Evolutionary conservation across 2,888 invertebrate species (phyloP).

Genomic region (Halocaridina rubra): DNA sequence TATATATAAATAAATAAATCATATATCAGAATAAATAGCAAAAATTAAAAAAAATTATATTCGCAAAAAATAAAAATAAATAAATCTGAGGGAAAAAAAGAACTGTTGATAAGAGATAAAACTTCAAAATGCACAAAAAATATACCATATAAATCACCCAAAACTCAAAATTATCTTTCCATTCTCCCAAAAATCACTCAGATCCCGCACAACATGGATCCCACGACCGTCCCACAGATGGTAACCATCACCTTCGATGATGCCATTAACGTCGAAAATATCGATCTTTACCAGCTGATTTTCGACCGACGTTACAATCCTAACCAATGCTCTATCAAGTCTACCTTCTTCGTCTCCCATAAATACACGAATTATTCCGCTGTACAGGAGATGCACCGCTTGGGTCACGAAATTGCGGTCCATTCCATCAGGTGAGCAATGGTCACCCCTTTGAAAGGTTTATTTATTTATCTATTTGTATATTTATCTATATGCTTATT

Average conservation of each 20-base stretch:
- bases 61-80: no score
- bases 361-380: constrained; percentile 94
- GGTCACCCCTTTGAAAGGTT: no score
- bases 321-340: constrained; percentile 92
- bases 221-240: constrained; percentile 84
- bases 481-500: no score
- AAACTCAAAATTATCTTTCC: no score
- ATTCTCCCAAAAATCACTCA: constrained; percentile 31
- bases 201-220: constrained; percentile 61
- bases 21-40: no score
- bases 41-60: no score
- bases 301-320: constrained; percentile 91
- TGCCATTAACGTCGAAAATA: constrained; percentile 95
- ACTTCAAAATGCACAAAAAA: no score
- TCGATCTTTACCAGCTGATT: constrained; percentile 91
- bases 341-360: constrained; percentile 92
- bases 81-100: no score
- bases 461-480: no score
- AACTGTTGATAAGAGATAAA: no score
- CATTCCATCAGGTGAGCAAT: constrained; percentile 79
- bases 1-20: no score
- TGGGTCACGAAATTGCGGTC: constrained; percentile 93
- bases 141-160: no score
- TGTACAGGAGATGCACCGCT: constrained; percentile 89
- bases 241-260: constrained; percentile 94